Evolutionary conservation across 35 echinoderm and acorn worm species (phyloP), one percentile per base, ranked within the genome.

Genomic region (Heliocidaris erythrogramma): DNA sequence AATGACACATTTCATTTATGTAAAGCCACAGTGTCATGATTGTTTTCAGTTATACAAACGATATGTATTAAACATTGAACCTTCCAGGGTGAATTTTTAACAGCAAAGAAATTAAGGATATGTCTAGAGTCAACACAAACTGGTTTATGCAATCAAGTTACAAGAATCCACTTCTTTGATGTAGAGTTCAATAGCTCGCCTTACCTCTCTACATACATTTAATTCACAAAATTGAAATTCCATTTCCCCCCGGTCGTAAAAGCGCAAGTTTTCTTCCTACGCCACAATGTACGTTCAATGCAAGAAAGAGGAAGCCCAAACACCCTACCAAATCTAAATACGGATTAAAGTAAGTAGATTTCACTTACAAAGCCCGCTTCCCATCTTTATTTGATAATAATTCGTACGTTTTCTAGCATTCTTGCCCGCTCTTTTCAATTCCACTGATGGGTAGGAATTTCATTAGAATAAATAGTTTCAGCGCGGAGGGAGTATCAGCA

Each of bases 301-400:
- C 31, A 8, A 27, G 30, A 42, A 89, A 32, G 87, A 16, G 16
- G 10, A 89, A 89, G 9, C 47, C 16, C 87, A 48, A 32, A 32
- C 31, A 48, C 47, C 87, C 31, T 48, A 2, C 16, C 87, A 48
- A 17, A 92, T 92, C 91, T 92, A 49, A 92, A 49, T 30, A 48
- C 11, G 91, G 49, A 92, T 92, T 92, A 92, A 59, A 59, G 91
- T 92, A 92, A 92, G 91, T 92, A 92, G 91, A 48, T 92, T 59
- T 59, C 91, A 59, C 47, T 59, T 49, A 92, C 49, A 92, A 59
- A 59, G 30, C 13, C 48, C 50, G 91, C 91, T 50, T 59, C 49
- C 91, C 7, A 30, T 92, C 47, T 92, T 49, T 92, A 92, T 92
- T 92, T 92, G 49, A 92, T 92, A 32, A 92, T 92, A 92, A 92